Evolutionary conservation across 1,140 invertebrate genomes (phyloP).

Genomic region (Chironomus tepperi): DNA sequence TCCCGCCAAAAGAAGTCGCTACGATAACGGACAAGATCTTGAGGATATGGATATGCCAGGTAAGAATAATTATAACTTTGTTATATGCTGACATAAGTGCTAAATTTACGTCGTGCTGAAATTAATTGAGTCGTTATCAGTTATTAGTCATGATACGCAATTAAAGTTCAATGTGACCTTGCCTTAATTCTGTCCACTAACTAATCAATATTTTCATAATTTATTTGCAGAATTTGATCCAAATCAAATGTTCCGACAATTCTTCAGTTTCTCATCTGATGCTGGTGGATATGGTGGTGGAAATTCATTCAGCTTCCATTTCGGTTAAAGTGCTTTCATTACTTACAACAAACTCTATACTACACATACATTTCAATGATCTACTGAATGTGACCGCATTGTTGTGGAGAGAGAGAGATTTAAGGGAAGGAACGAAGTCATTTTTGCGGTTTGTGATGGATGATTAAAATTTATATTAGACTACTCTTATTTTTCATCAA

Average conservation of each 20-base stretch:
- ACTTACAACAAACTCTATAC: too few species aligned
- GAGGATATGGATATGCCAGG: conserved; percentile 52
- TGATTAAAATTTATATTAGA: too few species aligned
- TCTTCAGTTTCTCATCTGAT: conserved; percentile 35
- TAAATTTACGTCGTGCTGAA: too few species aligned
- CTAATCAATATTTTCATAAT: not conserved
- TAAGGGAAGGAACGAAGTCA: too few species aligned
- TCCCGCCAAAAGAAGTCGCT: conserved; percentile 80
- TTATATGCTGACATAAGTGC: too few species aligned
- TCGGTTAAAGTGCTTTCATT: conserved; percentile 23
- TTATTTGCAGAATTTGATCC: conserved; percentile 36
- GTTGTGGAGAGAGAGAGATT: too few species aligned
- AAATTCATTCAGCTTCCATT: conserved; percentile 36
- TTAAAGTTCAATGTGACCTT: not conserved
- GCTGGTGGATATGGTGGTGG: conserved; percentile 22
- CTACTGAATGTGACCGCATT: too few species aligned
- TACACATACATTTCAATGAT: too few species aligned
- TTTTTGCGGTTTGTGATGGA: too few species aligned
- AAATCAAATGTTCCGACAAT: conserved; percentile 38
- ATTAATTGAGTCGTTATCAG: too few species aligned
- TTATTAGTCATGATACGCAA: too few species aligned
- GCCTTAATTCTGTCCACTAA: conserved; percentile 18
- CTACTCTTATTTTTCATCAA: too few species aligned
- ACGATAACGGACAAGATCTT: conserved; percentile 87
- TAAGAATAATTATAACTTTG: conserved; percentile 24